These are phyloP conservation scores for Coelopa pilipes DNA, from an alignment of 2,888 invertebrate genomes.

Conservation along the genomic window DNA sequence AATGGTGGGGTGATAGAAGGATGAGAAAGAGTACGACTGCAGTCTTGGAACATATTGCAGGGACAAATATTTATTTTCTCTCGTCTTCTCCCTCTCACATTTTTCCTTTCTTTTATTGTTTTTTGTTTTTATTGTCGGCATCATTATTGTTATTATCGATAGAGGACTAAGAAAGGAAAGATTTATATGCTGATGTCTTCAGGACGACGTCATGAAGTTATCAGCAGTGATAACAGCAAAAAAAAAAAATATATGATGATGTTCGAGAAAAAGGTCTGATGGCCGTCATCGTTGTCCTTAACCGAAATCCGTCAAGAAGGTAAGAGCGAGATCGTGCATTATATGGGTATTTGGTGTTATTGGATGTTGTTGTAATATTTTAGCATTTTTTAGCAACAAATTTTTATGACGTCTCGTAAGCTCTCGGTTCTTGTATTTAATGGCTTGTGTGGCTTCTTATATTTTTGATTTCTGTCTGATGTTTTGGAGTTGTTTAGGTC, in stretches of 20 bases:
- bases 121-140: constrained; percentile 18
- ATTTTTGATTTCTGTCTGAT: too few species aligned
- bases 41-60: constrained; percentile 19
- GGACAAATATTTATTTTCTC: background rate
- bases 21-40: background rate
- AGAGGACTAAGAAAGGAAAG: background rate
- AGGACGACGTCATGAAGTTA: constrained; percentile 8
- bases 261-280: background rate
- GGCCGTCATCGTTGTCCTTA: background rate
- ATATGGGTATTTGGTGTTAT: too few species aligned
- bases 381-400: constrained; percentile 3
- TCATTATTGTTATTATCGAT: background rate
- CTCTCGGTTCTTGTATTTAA: constrained; percentile 5
- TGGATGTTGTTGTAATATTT: too few species aligned
- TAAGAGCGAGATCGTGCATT: background rate
- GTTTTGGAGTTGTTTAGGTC: too few species aligned
- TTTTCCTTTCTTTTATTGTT: background rate
- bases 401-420: constrained; percentile 2
- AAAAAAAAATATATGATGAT: background rate
- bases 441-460: background rate
- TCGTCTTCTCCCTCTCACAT: background rate
- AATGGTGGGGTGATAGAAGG: background rate
- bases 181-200: constrained; percentile 23
- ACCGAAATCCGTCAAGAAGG: constrained; percentile 3
- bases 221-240: background rate